These are phyloP conservation scores for Cnemophilus loriae DNA, from an alignment of 2,113 vertebrate species.

Conservation along the genomic window DNA sequence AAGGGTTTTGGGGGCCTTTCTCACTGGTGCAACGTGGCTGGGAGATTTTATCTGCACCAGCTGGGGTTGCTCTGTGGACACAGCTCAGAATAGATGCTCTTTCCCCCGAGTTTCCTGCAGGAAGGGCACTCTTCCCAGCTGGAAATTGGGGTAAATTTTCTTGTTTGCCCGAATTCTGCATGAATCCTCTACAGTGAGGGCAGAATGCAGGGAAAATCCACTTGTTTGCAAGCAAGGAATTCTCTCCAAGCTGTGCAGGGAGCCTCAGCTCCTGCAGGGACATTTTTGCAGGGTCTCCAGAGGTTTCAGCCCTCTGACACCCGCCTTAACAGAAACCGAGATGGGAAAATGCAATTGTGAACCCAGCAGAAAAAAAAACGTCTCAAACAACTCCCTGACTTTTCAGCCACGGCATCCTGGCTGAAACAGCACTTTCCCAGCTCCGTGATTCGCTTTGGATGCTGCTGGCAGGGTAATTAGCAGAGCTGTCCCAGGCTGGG, in stretches of 20 bases:
- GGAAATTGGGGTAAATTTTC: background rate
- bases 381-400: background rate
- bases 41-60: background rate
- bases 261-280: background rate
- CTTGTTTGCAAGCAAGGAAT: background rate
- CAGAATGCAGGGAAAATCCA: background rate
- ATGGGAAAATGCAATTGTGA: accelerated
- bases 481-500: constrained; percentile 13
- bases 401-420: background rate
- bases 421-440: background rate
- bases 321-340: background rate
- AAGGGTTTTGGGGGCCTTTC: background rate
- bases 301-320: background rate
- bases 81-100: background rate
- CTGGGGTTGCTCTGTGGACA: background rate
- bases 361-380: accelerated
- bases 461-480: background rate
- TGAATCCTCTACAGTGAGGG: background rate
- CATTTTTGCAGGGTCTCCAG: background rate
- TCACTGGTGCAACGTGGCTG: background rate
- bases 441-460: background rate
- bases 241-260: background rate
- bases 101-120: background rate
- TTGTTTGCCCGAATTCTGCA: background rate
- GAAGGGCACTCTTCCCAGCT: background rate